Percentiles rank a stretch among this genome's conserved stretches.
phyloP scores from a whole-genome alignment of 2,888 invertebrate genomes.

The Coecobrya sp. region DNA sequence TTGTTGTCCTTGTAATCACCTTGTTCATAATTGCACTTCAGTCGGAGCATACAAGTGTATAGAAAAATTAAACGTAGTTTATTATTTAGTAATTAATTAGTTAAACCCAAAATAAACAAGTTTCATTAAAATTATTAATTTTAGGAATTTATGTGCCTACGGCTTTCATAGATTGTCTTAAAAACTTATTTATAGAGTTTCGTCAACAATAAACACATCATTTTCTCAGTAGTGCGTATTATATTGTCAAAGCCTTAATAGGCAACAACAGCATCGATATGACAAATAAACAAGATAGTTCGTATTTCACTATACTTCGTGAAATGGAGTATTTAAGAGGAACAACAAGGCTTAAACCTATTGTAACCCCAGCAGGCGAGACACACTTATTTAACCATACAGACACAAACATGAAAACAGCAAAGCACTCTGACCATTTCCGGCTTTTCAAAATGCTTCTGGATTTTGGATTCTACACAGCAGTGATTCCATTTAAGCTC shows the following conservation, averaged over 20 bases:
- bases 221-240: no score
- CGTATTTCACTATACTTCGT: not conserved
- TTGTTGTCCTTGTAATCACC: constrained; percentile 59
- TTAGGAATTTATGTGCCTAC: no score
- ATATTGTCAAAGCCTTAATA: no score
- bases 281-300: not conserved
- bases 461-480: constrained; percentile 13
- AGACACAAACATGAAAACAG: not conserved
- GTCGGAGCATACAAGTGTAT: constrained; percentile 18
- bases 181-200: no score
- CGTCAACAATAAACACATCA: no score
- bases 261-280: not conserved
- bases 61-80: not conserved
- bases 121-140: no score
- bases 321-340: no score
- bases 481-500: constrained; percentile 39
- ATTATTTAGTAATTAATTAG: no score
- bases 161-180: no score
- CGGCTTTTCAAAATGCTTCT: constrained; percentile 41
- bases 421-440: not conserved
- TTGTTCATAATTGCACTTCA: constrained; percentile 65
- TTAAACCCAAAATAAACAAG: no score
- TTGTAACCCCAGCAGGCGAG: not conserved
- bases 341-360: not conserved
- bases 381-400: not conserved